These are phyloP conservation scores for Myotis findleyi DNA, from an alignment of 2,797 vertebrate species.

Conservation along the genomic window DNA sequence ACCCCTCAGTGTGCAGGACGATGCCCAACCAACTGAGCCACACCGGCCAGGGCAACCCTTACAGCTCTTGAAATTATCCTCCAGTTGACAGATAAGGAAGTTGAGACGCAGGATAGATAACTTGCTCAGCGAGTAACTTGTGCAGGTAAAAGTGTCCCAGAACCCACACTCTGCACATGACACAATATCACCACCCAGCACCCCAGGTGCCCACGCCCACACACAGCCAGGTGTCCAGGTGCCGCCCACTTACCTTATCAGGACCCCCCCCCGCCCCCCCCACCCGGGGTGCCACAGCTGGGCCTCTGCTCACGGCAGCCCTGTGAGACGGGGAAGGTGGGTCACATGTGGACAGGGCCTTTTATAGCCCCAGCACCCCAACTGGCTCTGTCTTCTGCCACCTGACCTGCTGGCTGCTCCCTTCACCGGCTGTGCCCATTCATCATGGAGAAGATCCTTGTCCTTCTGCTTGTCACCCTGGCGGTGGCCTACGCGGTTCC, in stretches of 20 bases:
- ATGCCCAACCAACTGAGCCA: background rate
- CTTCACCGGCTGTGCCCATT: background rate
- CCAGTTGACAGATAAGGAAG: background rate
- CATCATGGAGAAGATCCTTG: constrained; percentile 74
- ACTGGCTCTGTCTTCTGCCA: background rate
- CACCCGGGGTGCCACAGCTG: constrained; percentile 54
- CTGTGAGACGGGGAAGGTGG: background rate
- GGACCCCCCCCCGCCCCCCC: background rate
- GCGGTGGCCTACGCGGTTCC: background rate
- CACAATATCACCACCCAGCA: too few relatives aligned
- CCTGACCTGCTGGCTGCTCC: background rate
- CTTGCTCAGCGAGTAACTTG: background rate
- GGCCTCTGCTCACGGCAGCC: background rate
- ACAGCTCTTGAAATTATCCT: background rate
- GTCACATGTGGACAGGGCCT: constrained; percentile 30
- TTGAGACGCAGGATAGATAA: background rate
- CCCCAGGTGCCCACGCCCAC: too few relatives aligned
- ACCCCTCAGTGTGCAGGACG: too few relatives aligned
- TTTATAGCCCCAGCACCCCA: constrained; percentile 56
- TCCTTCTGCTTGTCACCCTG: constrained; percentile 45
- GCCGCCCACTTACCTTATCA: constrained; percentile 58
- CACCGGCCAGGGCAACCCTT: background rate
- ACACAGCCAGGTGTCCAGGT: background rate
- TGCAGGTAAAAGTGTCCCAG: background rate
- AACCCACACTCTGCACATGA: background rate